phyloP scores from a whole-genome alignment of 1,140 invertebrate species.

The Nasonia giraulti region DNA sequence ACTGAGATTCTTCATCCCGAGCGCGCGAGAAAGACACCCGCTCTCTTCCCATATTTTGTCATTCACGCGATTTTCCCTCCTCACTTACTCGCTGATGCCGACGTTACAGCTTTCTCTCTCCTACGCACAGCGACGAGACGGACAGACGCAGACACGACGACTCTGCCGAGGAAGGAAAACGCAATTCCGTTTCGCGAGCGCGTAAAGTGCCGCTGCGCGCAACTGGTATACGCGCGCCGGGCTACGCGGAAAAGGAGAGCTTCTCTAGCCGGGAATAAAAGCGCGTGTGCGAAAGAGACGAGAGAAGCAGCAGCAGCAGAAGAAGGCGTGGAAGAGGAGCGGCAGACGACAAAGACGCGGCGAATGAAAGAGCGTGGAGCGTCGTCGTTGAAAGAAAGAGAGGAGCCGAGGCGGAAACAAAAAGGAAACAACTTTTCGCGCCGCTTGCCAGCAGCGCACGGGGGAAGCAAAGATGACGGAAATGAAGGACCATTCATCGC shows the following conservation, averaged over 20 bases:
- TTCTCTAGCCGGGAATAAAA: background rate
- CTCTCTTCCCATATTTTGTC: background rate
- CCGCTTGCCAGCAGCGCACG: constrained; percentile 16
- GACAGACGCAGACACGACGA: background rate
- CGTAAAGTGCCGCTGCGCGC: background rate
- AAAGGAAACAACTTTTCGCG: constrained; percentile 37
- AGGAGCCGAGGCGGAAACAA: constrained; percentile 27
- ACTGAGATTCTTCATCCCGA: constrained; percentile 19
- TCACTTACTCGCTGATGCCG: background rate
- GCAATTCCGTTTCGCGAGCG: background rate
- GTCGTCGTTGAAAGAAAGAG: background rate
- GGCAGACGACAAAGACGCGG: background rate
- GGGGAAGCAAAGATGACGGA: constrained; percentile 21
- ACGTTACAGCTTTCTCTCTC: background rate
- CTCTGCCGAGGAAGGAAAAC: background rate
- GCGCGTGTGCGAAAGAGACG: background rate
- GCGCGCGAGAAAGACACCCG: background rate
- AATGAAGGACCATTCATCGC: constrained; percentile 45
- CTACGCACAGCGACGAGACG: background rate
- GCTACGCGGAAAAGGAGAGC: background rate
- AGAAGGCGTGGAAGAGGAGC: background rate
- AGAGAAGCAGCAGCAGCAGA: background rate
- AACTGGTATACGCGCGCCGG: constrained; percentile 12
- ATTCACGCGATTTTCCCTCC: constrained; percentile 7
- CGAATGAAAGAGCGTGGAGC: background rate